Percentiles rank a stretch among this genome's conserved stretches.
Evolutionary conservation across 2,888 invertebrate species (phyloP).

Genomic region (Cremastobaeus sp.): DNA sequence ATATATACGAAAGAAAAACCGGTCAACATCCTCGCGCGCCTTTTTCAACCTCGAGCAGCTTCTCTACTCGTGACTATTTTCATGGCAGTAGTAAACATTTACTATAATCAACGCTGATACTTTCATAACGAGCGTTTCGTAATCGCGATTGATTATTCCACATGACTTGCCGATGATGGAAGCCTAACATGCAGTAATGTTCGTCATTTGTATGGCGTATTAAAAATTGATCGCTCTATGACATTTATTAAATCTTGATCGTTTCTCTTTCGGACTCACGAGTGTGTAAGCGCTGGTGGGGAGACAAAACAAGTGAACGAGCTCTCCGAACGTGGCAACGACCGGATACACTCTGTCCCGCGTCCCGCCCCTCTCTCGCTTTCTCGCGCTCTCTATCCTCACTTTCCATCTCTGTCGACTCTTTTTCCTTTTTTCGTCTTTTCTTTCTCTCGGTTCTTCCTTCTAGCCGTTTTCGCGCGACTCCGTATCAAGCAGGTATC

Average conservation of each 20-base stretch:
- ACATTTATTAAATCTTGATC: constrained; percentile 34
- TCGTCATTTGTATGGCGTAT: no score
- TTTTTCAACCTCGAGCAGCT: no score
- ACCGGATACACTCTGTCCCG: constrained; percentile 74
- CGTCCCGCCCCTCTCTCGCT: constrained; percentile 44
- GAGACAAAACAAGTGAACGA: constrained; percentile 76
- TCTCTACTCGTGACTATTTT: no score
- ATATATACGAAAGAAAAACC: no score
- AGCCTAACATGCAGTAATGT: no score
- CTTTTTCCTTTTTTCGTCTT: constrained; percentile 28
- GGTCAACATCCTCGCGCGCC: no score
- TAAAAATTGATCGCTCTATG: constrained; percentile 21
- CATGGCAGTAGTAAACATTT: no score
- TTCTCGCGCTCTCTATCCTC: constrained; percentile 46
- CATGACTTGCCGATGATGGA: no score
- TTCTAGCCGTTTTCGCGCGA: constrained; percentile 42
- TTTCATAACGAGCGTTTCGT: no score
- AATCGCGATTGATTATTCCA: no score
- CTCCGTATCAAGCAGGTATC: constrained; percentile 41
- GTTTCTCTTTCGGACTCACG: constrained; percentile 14
- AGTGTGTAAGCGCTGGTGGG: constrained; percentile 47
- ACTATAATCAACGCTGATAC: no score
- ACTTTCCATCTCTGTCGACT: constrained; percentile 54
- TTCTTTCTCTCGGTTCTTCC: not conserved
- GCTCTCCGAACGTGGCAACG: constrained; percentile 75